These are phyloP conservation scores for Aurelia sp. DNA, from an alignment of 30 jellyfish, hydroid and myxozoan species.

Conservation along the genomic window DNA sequence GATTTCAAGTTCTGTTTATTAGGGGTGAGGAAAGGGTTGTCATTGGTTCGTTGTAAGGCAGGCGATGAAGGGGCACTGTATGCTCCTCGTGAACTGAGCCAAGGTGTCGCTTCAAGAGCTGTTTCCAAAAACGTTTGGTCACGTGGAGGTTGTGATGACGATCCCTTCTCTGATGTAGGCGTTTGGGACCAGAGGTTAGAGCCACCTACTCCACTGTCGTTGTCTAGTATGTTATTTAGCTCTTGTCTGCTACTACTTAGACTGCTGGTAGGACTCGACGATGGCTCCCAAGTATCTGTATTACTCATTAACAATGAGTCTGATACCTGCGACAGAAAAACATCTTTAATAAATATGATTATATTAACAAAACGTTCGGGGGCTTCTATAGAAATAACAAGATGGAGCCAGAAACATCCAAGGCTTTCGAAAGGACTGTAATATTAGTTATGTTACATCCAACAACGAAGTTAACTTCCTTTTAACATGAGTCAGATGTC, in stretches of 20 bases:
- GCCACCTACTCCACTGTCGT: constrained; percentile 94
- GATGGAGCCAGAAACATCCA: too few species aligned
- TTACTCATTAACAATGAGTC: constrained; percentile 67
- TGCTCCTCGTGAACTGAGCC: constrained; percentile 99
- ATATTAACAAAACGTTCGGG: too few species aligned
- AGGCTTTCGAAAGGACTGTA: too few species aligned
- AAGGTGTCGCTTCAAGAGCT: constrained; percentile 84
- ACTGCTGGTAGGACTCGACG: constrained; percentile 99
- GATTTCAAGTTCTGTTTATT: constrained; percentile 76
- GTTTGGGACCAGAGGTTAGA: constrained; percentile 85
- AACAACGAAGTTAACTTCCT: too few species aligned
- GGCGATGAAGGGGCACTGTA: constrained; percentile 99
- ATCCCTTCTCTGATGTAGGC: constrained; percentile 82
- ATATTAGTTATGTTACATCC: too few species aligned
- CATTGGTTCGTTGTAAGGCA: constrained; percentile 78
- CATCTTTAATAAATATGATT: too few species aligned
- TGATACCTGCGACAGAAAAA: constrained; percentile 31
- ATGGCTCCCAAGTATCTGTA: constrained; percentile 91
- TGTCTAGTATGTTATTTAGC: constrained; percentile 88
- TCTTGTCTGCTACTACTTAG: constrained; percentile 99
- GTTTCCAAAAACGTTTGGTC: constrained; percentile 72
- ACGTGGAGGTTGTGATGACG: constrained; percentile 74
- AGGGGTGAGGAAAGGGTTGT: constrained; percentile 78
- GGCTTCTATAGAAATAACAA: too few species aligned
- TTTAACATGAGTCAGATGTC: too few species aligned